These are phyloP conservation scores for Nycticryphes semicollaris DNA, from an alignment of 2,113 vertebrate species.

Conservation along the genomic window DNA sequence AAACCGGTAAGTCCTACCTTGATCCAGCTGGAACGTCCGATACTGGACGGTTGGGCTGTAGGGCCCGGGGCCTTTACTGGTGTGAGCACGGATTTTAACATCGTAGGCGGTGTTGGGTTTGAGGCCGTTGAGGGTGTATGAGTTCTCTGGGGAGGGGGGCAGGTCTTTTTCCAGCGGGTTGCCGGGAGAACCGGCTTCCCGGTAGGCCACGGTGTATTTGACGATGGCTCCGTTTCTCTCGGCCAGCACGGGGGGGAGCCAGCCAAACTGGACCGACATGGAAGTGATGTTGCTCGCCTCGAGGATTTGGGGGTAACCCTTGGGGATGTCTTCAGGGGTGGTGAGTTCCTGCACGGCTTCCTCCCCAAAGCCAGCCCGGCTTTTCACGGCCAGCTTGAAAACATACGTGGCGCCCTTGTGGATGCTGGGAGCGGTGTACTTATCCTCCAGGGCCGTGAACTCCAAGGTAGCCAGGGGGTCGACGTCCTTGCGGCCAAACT, in stretches of 20 bases:
- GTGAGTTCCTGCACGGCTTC: slow-evolving; percentile 83
- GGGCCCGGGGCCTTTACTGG: slow-evolving; percentile 95
- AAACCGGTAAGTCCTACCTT: slow-evolving; percentile 93
- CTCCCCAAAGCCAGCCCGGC: slow-evolving; percentile 90
- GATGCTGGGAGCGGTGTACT: slow-evolving; percentile 81
- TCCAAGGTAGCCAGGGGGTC: slow-evolving; percentile 87
- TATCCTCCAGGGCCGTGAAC: slow-evolving; percentile 81
- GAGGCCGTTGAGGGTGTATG: slow-evolving; percentile 90
- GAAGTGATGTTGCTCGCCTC: slow-evolving; percentile 86
- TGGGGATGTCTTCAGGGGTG: slow-evolving; percentile 88
- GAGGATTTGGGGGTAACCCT: slow-evolving; percentile 90
- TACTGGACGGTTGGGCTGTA: slow-evolving; percentile 97
- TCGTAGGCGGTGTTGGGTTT: slow-evolving; percentile 93
- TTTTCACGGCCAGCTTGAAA: slow-evolving; percentile 91
- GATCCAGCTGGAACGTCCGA: slow-evolving; percentile 92
- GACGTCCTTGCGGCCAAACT: slow-evolving; percentile 89
- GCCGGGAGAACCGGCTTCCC: slow-evolving; percentile 79
- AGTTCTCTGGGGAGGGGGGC: slow-evolving; percentile 81
- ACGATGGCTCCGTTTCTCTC: slow-evolving; percentile 91
- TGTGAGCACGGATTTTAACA: slow-evolving; percentile 97
- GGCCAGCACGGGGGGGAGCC: slow-evolving; percentile 91
- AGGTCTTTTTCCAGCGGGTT: slow-evolving; percentile 84
- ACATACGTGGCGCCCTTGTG: slow-evolving; percentile 92
- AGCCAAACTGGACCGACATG: slow-evolving; percentile 89
- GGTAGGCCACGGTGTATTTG: slow-evolving; percentile 94